Evolutionary conservation across 2,888 invertebrate genomes (phyloP), one percentile per base, ranked within the genome.

Genomic region (Suillia variegata): DNA sequence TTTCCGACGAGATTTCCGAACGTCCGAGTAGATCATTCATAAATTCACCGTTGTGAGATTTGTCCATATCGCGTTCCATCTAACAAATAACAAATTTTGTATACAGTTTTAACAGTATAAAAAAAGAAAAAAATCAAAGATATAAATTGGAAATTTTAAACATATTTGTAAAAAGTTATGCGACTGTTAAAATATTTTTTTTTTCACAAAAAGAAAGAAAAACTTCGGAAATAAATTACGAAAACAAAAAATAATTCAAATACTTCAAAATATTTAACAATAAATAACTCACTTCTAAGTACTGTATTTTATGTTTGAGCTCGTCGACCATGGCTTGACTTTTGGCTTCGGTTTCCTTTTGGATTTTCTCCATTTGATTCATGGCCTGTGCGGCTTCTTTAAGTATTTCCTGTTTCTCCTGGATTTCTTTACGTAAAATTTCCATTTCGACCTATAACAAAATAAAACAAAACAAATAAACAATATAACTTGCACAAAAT

Each of bases 371-470:
- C 73, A 92, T 85, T 34, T 90, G 84, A 68, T 90, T 89, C 74
- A 93, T 88, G 0, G 93, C 93, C 79, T 89, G 90, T 4, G 92
- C 92, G 0, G 95, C 95, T 68, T 93, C 92, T 69, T 89, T 89
- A 18, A 96, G 84, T 62, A 95, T 84, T 73, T 92, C 91, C 75
- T 94, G 92, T 80, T 94, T 94, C 76, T 94, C 91, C 51, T 86
- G 84, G 1, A 94, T 79, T 70, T 94, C 93, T 70, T 90, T 88
- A 66, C 87, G 87, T 61, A 93, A 77, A 74, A 89, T 88, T 78
- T 92, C 92, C 51, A 89, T 86, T 82, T 93, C 90, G 13, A 92
- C 89, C 88, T 91, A 82, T 50, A 83, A 79, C 24, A 56, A 49
- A 38, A n/a, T 8, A 31, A 8, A 31, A 31, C 12, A 12, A 12